Conservation (phyloP, 2,888 invertebrate species). For the Pandemis corylana region DNA sequence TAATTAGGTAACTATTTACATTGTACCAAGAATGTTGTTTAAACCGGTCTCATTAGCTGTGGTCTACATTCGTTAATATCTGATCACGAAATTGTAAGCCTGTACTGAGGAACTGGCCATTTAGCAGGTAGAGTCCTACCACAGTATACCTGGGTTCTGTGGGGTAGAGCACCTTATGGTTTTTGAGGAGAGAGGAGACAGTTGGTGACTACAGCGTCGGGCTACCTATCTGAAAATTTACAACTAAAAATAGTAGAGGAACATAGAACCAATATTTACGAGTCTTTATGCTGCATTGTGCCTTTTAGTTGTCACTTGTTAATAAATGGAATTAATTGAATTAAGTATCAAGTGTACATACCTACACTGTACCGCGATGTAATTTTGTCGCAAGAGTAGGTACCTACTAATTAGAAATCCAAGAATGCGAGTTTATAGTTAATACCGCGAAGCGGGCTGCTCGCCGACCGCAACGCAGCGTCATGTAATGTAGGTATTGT, state of each 20-base stretch:
- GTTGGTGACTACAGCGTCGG: too few relatives aligned
- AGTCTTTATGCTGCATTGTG: too few relatives aligned
- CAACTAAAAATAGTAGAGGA: too few relatives aligned
- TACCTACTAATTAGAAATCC: background rate
- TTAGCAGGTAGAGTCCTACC: background rate
- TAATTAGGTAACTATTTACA: background rate
- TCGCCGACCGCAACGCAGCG: slow-evolving; percentile 3
- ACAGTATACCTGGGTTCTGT: background rate
- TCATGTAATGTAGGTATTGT: background rate
- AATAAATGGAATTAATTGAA: too few relatives aligned
- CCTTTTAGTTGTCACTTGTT: too few relatives aligned
- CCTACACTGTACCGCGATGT: background rate
- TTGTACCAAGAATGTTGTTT: background rate
- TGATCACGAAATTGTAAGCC: background rate
- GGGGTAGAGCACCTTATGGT: too few relatives aligned
- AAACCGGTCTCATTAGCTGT: background rate
- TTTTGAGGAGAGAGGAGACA: too few relatives aligned
- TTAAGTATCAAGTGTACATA: background rate
- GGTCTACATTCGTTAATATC: background rate
- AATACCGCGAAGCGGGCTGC: background rate
- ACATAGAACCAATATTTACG: too few relatives aligned
- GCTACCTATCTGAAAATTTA: background rate
- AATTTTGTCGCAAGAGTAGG: background rate
- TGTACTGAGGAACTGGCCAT: background rate
- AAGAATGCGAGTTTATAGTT: slow-evolving; percentile 1